Base-by-base conservation (phyloP, 1,140 invertebrate genomes). In the Rhynchophorus ferrugineus region DNA sequence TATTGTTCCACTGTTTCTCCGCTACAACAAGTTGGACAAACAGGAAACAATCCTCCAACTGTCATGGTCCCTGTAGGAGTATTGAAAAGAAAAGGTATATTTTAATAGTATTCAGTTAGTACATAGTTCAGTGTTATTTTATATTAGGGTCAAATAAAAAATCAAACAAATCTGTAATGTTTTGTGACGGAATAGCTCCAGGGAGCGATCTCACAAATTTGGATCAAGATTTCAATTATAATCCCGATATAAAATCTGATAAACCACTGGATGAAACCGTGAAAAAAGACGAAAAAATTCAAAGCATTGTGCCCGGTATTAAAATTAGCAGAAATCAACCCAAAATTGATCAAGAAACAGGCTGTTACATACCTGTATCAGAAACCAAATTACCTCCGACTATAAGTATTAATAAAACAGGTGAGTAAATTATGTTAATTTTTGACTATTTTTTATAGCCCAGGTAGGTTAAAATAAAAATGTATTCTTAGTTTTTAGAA, bases 141-240 rank as follows among this genome's bases (percentile, higher is more conserved):
- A 36, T 8, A 22, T 20, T n/a, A 70, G 72, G 59, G 64, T 73
- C 39, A 69, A 77, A 63, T 62, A 77, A 71, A 64, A 73, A 59
- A 73, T 81, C 67, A 71, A 82, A 64, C 68, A 81, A 68, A 83
- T 86, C 84, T 57, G 90, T 94, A 6, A 91, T 93, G 77, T 94
- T 94, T 69, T 91, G 88, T 63, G 90, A 93, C 73, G 90, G 90
- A 57, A 91, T 94, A 67, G 78, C 89, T 58, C 90, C 90, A 49
- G 90, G 90, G 52, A 90, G 88, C 64, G 90, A 93, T 73, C 74
- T 92, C 56, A 87, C 87, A 48, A 87, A 90, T 66, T 71, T 85
- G 46, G 85, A 83, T 67, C 61, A 59, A 19, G 63, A 69, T 56
- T 69, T 69, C 47, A 63, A 64, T 42, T 69, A 66, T 37, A 58